Evolutionary conservation across 2,888 invertebrate species (phyloP).

Genomic region (Gnatocerus cornutus): DNA sequence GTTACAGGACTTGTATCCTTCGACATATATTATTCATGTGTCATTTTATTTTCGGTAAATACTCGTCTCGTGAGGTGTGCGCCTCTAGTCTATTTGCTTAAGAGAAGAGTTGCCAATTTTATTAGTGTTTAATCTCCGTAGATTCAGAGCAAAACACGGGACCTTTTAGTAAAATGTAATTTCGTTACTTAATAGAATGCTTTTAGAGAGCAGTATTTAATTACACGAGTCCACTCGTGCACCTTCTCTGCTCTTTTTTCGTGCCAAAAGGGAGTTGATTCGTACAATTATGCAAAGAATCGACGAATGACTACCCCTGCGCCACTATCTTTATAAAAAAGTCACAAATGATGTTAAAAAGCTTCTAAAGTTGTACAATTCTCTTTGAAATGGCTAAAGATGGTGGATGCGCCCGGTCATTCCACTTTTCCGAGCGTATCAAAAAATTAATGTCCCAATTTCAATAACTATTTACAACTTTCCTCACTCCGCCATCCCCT

Average conservation of each 20-base stretch:
- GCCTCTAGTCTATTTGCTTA: slow-evolving; percentile 32
- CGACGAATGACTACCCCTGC: too few species aligned
- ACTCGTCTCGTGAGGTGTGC: slow-evolving; percentile 22
- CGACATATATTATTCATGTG: slow-evolving; percentile 51
- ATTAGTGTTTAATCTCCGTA: slow-evolving; percentile 38
- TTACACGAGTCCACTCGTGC: slow-evolving; percentile 31
- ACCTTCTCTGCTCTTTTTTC: slow-evolving; percentile 12
- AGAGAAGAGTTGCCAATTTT: slow-evolving; percentile 42
- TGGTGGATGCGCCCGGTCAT: too few species aligned
- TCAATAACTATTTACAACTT: neutral
- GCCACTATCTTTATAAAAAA: too few species aligned
- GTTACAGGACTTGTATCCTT: slow-evolving; percentile 30
- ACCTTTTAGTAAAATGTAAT: slow-evolving; percentile 45
- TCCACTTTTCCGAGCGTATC: too few species aligned
- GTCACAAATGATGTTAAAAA: too few species aligned
- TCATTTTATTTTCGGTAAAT: slow-evolving; percentile 43
- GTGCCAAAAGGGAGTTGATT: neutral
- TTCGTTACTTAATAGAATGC: slow-evolving; percentile 43
- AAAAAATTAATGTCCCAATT: neutral
- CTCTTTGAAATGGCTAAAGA: too few species aligned
- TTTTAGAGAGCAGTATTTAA: slow-evolving; percentile 44
- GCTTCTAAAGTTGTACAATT: too few species aligned
- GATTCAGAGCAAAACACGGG: slow-evolving; percentile 33
- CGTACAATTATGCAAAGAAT: neutral
- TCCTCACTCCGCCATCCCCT: neutral